Percentiles rank a stretch among this genome's conserved stretches.
Evolutionary conservation across 2,797 vertebrate species (phyloP).

Genomic region (Epinephelus awoara): DNA sequence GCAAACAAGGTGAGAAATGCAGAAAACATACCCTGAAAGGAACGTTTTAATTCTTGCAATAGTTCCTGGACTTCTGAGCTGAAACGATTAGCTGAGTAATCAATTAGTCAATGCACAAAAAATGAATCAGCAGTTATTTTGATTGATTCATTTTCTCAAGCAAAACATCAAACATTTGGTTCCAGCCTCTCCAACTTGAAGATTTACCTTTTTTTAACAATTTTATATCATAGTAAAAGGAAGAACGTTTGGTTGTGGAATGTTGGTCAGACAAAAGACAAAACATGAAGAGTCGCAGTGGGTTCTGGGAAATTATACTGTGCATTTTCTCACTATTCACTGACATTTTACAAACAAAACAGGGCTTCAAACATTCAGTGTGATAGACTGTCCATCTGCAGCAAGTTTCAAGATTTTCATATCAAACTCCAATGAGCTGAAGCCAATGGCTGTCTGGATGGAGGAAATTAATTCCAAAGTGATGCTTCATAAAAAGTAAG

Average conservation of each 20-base stretch:
- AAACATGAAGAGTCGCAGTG: too few relatives aligned
- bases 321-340: neutral
- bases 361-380: neutral
- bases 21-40: neutral
- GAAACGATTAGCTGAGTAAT: neutral
- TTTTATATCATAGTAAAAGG: neutral
- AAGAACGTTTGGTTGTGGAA: too few relatives aligned
- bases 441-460: neutral
- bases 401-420: neutral
- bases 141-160: neutral
- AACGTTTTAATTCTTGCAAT: neutral
- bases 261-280: too few relatives aligned
- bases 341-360: too few relatives aligned
- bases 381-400: neutral
- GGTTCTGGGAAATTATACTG: too few relatives aligned
- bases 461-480: neutral
- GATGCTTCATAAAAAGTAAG: neutral
- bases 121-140: neutral
- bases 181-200: too few relatives aligned
- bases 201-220: too few relatives aligned
- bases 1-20: neutral
- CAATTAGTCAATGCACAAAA: neutral
- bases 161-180: neutral
- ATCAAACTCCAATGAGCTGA: neutral
- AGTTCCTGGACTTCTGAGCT: neutral